Base-by-base conservation (phyloP, 2,888 invertebrate species). In the Parelbella ahira region DNA sequence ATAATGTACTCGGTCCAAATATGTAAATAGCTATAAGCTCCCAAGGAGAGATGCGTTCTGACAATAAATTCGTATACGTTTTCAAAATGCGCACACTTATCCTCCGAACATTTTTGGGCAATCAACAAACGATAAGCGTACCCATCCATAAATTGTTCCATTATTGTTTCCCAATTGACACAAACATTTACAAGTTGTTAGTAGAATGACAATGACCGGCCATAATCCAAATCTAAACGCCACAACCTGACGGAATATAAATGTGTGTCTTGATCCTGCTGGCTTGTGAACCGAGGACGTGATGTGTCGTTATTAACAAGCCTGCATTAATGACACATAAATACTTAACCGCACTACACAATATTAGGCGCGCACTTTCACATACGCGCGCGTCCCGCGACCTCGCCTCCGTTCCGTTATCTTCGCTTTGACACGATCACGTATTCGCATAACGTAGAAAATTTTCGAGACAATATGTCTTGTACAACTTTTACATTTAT, bases 151-250 rank as follows among this genome's bases (percentile, higher is more conserved):
- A 72, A 75, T 71, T 63, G 66, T 67, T 68, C 60, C 73, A 72
- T 72, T 73, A 77, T 75, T 65, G 77, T 74, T 70, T 70, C 63
- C 68, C 69, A 76, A 83, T 80, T 80, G 72, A 74, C 73, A 72
- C 74, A 69, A 74, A 72, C 68, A 69, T 68, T 51, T 65, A 63
- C 60, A 55, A 53, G 58, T 67, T 68, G 77, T 73, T 67, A 64
- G 60, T 56, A 64, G 83, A 80, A 84, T 84, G 68, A 79, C 80
- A 84, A 84, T 81, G 75, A 79, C 68, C 70, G 70, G 74, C 73
- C 72, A 81, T 86, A 86, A 84, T 87, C 87, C 81, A 86, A 82
- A 86, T 87, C 77, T 83, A 84, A 87, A 81, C 81, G 82, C 68
- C 71, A 67, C 61, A 64, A 67, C 67, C 73, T 71, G 70, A 68